Conservation (phyloP, 2,113 vertebrate species). For the Ptilonorhynchus violaceus region DNA sequence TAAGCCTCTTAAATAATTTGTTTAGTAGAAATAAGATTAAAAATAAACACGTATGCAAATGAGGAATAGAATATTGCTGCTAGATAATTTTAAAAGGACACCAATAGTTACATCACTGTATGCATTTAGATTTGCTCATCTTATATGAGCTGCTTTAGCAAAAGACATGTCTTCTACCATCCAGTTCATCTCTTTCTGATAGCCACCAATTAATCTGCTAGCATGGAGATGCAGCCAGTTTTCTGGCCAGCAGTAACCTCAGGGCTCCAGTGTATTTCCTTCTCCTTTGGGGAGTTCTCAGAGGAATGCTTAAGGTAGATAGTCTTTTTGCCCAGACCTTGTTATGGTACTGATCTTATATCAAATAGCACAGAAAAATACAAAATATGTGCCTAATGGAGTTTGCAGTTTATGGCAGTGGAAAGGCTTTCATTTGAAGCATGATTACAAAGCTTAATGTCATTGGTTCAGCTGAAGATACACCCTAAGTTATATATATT, state of each 20-base stretch:
- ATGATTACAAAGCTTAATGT: not conserved
- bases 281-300: not conserved
- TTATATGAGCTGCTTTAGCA: not conserved
- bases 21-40: not conserved
- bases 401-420: not conserved
- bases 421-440: not conserved
- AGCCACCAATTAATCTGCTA: not conserved
- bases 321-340: not conserved
- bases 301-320: not conserved
- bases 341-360: not conserved
- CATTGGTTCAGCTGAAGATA: not conserved
- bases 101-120: not conserved
- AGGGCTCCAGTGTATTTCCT: not conserved
- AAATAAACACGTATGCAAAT: not conserved
- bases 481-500: not conserved
- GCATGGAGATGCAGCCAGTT: not conserved
- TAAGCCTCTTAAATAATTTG: not conserved
- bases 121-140: not conserved
- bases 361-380: not conserved
- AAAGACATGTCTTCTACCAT: not conserved
- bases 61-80: not conserved
- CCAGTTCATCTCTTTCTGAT: not conserved
- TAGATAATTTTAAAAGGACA: not conserved
- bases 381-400: not conserved
- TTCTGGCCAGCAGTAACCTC: not conserved